Evolutionary conservation across 2,797 vertebrate species (phyloP).

Genomic region (Jordanella pulchra): DNA sequence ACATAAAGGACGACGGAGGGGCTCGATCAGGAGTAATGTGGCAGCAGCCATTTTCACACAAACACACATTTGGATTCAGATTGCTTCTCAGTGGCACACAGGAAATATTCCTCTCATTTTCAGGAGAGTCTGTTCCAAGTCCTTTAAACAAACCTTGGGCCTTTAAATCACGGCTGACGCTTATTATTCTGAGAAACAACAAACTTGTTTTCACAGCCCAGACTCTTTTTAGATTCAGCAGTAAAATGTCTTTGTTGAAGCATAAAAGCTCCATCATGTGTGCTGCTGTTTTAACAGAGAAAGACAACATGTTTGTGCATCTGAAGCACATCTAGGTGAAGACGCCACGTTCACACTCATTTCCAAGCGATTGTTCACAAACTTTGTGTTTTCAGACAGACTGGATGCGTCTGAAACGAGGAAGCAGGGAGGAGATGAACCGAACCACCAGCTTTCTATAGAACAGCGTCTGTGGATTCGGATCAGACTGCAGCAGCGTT

Average conservation of each 20-base stretch:
- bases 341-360: too few species aligned
- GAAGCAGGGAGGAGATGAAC: too few species aligned
- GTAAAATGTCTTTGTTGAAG: neutral
- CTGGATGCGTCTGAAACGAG: too few species aligned
- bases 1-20: constrained; percentile 1
- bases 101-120: constrained; percentile 2
- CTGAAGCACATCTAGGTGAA: neutral
- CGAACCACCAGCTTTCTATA: too few species aligned
- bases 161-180: neutral
- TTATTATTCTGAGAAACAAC: constrained; percentile 12
- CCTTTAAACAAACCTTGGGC: neutral
- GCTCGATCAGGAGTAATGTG: neutral
- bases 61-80: constrained; percentile 4
- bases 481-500: too few species aligned
- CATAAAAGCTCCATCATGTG: neutral
- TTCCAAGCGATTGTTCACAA: too few species aligned
- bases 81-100: neutral
- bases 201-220: neutral
- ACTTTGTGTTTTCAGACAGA: too few species aligned
- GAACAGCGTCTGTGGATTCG: too few species aligned
- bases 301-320: neutral
- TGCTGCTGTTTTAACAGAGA: neutral
- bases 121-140: neutral
- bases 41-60: constrained; percentile 1
- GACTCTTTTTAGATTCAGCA: constrained; percentile 11